Evolutionary conservation across 2,113 vertebrate genomes (phyloP).

Genomic region (Struthidea cinerea): DNA sequence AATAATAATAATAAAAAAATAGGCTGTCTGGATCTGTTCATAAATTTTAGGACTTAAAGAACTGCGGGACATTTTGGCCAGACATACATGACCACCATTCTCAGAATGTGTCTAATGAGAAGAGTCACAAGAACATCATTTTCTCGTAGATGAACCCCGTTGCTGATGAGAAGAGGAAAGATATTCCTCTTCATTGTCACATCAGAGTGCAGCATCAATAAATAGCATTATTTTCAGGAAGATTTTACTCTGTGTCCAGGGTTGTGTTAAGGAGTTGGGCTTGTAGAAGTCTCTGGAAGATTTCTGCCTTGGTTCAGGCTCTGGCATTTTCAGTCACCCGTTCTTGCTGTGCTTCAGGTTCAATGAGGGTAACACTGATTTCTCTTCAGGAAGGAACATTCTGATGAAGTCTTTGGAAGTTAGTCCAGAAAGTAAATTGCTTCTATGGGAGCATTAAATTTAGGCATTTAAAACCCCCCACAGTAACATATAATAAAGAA

Average conservation of each 20-base stretch:
- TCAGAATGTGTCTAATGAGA: background rate
- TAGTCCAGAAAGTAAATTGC: background rate
- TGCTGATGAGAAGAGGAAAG: background rate
- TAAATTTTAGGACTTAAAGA: background rate
- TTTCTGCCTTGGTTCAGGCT: background rate
- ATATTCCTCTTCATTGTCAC: background rate
- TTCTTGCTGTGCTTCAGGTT: background rate
- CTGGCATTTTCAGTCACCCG: background rate
- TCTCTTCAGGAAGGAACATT: background rate
- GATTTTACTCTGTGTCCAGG: background rate
- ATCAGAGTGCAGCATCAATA: background rate
- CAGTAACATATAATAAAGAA: background rate
- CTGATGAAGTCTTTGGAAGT: background rate
- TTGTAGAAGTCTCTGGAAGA: background rate
- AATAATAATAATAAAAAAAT: no score
- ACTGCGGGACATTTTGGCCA: background rate
- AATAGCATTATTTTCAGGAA: background rate
- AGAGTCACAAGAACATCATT: background rate
- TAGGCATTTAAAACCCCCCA: background rate
- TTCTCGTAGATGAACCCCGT: background rate
- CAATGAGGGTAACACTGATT: background rate
- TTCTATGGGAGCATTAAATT: background rate
- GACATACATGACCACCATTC: rapidly evolving
- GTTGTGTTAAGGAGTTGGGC: background rate
- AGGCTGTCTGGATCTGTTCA: background rate